Percentiles rank a stretch among this genome's conserved stretches.
These are phyloP conservation scores for Myopa testacea DNA, from an alignment of 2,888 invertebrate genomes.

Conservation along the genomic window DNA sequence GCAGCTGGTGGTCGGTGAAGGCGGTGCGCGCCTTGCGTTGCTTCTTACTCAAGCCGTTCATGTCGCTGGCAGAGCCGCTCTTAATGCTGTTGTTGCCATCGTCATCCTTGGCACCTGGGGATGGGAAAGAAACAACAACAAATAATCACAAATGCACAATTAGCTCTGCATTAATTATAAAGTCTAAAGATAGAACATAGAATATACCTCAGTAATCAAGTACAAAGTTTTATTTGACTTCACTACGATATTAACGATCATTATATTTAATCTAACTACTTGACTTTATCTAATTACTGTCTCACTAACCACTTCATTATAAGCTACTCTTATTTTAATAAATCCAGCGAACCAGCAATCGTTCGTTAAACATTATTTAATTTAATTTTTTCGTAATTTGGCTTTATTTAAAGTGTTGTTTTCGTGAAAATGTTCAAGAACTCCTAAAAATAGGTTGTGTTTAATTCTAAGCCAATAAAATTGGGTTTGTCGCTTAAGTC, in stretches of 20 bases:
- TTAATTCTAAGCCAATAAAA: neutral
- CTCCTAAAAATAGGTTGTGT: neutral
- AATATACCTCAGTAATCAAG: too few species aligned
- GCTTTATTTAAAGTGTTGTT: neutral
- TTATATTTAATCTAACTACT: too few species aligned
- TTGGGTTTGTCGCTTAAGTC: conserved; percentile 24
- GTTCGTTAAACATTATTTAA: neutral
- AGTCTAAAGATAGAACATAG: too few species aligned
- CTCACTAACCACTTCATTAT: too few species aligned
- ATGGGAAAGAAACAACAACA: neutral
- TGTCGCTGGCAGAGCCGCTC: conserved; percentile 67
- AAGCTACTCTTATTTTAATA: too few species aligned
- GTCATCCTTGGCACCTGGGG: conserved; percentile 82
- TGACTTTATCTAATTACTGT: too few species aligned
- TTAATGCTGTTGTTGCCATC: conserved; percentile 72
- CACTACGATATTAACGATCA: too few species aligned
- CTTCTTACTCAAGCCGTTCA: conserved; percentile 82
- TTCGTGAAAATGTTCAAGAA: neutral
- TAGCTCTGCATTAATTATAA: too few species aligned
- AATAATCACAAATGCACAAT: neutral
- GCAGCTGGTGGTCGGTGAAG: conserved; percentile 98
- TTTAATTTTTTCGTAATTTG: neutral
- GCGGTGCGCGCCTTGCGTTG: conserved; percentile 97
- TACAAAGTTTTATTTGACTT: too few species aligned
- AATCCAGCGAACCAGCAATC: neutral